Base-by-base conservation (phyloP, 2,113 vertebrate species). In the Notarius quadriscutis region DNA sequence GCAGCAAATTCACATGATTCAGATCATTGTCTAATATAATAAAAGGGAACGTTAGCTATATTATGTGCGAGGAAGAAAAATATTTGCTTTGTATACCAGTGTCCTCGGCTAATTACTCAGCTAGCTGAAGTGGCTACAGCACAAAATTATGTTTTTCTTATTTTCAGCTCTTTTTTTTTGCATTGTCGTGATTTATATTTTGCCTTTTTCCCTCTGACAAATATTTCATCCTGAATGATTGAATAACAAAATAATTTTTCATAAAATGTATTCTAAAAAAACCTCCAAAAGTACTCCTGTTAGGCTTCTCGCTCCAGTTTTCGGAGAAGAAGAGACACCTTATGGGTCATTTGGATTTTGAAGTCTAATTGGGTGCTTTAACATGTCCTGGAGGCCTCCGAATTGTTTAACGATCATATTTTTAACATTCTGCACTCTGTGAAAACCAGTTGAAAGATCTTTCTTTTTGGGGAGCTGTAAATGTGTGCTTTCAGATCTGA, bases 281-380 rank as follows among this genome's bases (percentile, higher is more conserved):
- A 41, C 41, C 41, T 41, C 41, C 8, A 5, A 58, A 58, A 58
- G 3, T 15, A 1, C 60, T 62, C 20, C 60, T 62, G 20, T 67
- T 62, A 5, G 18, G 41, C 41, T 41, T 41, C 41, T 41, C 4
- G 41, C 27, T 69, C 4, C 6, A 41, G n/a, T 27, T 18, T 34
- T 34, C 1, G 3, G 9, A 41, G 30, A 41, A 72, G 7, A 72
- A 18, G 34, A 41, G 17, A 41, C 65, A 30, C 30, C 69, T 34
- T 2, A 18, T 41, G 6, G 41, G 15, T 74, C 71, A 48, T 3
- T 48, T 74, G 7, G 34, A 7, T 74, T 48, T 74, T 22, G 9
- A 48, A 74, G 20, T 75, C 20, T 85, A 77, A 85, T 63, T 78
- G 55, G 84, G 50, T 77, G 72, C 84, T 77, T 63, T 77, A 85